Base-by-base conservation (phyloP, 2,113 vertebrate genomes). In the Spizaetus ornatus region DNA sequence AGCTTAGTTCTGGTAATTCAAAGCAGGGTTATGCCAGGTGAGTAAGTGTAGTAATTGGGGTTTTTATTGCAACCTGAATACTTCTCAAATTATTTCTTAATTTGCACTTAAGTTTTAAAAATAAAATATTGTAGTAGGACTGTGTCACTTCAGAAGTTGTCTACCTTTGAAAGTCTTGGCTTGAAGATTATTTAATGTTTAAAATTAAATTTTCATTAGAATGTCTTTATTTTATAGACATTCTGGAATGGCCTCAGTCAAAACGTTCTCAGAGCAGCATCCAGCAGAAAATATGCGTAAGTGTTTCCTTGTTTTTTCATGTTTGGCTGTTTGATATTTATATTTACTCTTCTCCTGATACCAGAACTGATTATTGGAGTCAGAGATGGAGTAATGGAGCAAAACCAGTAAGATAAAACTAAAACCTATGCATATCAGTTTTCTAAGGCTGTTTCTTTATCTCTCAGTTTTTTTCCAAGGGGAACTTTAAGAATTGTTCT, bases 231-330 rank as follows among this genome's bases (percentile, higher is more conserved):
- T 74, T 96, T 95, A 0, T 48, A 99, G 99, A 98, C 98, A 1
- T 98, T 98, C 61, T 99, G 99, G 98, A 99, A 98, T 88, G 98
- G 98, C 50, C 96, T 99, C 96, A 98, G 98, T 93, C 98, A 98
- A 43, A 98, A 99, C 65, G 95, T 98, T 23, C 97, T 99, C 87
- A 98, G 98, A 98, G 95, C 96, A 72, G 95, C 99, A 84, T 98
- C 98, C 96, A 98, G 98, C 80, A 98, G 99, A 66, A 97, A 98
- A 86, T 99, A 99, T 96, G 99, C 98, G 99, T 99, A 93, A 99
- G 99, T 99, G 36, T 90, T 43, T 12, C 29, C 10, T n/a, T 23
- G 10, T 15, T 11, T 43, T 22, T 16, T 73, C 2, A 1, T 11
- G 15, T 53, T 42, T 26, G 10, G 2, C 13, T 6, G 0, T 16